Evolutionary conservation across 2,113 vertebrate genomes (phyloP), one percentile per base, ranked within the genome.

Genomic region (Lanius collurio): DNA sequence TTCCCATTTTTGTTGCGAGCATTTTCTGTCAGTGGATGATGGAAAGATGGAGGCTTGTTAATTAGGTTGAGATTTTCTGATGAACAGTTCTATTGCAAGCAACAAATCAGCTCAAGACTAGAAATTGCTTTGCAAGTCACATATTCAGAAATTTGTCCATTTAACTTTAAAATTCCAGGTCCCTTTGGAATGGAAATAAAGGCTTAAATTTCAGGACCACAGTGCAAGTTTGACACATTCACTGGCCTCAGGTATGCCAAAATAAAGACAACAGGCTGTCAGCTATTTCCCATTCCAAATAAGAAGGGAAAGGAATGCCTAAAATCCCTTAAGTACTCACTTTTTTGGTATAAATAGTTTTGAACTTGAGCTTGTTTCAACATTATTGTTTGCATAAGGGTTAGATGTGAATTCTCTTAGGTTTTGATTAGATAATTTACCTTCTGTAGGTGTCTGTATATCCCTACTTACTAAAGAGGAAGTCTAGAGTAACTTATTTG

Each of bases 191-290:
- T 71, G 56, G 37, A 94, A 94, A 92, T 59, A 83, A 81, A 69
- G 56, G 20, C 28, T 88, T 74, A 44, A 47, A 90, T 95, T 94
- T 92, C 82, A 94, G 79, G 63, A 86, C 78, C 63, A 88, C 55
- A 74, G 63, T 31, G 42, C 21, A 37, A 42, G 35, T 60, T 93
- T 93, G 63, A 93, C 75, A 88, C 31, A 77, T 74, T 77, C 16
- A 1, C 49, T 94, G 79, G 68, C 30, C 20, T 83, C 44, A 78
- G 44, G 67, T 70, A 47, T 27, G 55, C 52, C 71, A 64, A 77
- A 95, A 88, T 8, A 80, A 64, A 95, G 71, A 95, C 71, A 94
- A 92, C 28, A 88, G 55, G 30, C 62, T 70, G 24, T 52, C 80
- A 88, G 24, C 57, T 73, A 39, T 74, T 85, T 91, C 75, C 42